Conservation (phyloP, 2,888 invertebrate genomes). For the Scrobipalpa atriplicella region DNA sequence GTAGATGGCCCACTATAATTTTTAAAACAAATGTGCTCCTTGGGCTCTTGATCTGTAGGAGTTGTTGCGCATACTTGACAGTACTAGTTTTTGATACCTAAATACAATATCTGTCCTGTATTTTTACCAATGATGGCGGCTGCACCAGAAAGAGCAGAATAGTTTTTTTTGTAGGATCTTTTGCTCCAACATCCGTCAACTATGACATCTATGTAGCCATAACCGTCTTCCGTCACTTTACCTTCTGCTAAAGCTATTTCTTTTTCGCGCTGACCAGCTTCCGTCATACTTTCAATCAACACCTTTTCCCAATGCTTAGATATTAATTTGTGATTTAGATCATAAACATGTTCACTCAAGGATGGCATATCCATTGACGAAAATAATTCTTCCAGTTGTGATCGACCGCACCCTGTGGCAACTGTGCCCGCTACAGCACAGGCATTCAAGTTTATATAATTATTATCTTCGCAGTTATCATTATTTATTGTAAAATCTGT, state of each 20-base stretch:
- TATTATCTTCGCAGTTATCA: not conserved
- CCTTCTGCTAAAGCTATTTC: slow-evolving; percentile 25
- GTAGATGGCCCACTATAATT: not conserved
- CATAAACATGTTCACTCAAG: not conserved
- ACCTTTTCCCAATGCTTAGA: slow-evolving; percentile 23
- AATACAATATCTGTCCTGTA: not conserved
- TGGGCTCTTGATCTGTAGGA: not conserved
- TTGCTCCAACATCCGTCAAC: no score
- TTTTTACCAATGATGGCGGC: not conserved
- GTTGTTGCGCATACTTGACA: not conserved
- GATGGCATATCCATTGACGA: slow-evolving; percentile 21
- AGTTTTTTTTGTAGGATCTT: no score
- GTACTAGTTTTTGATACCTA: not conserved
- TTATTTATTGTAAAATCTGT: not conserved
- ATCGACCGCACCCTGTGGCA: slow-evolving; percentile 23
- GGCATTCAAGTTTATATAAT: not conserved
- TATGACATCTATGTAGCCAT: no score
- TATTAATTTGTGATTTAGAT: not conserved
- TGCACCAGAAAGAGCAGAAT: not conserved
- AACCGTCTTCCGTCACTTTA: slow-evolving; percentile 19
- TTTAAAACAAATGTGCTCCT: not conserved
- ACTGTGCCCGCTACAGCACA: slow-evolving; percentile 16
- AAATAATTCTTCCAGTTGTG: slow-evolving; percentile 21
- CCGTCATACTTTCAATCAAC: not conserved
- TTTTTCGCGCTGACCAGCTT: slow-evolving; percentile 26